Evolutionary conservation across 2,797 vertebrate genomes (phyloP), one percentile per base, ranked within the genome.

Genomic region (Cuculus canorus): DNA sequence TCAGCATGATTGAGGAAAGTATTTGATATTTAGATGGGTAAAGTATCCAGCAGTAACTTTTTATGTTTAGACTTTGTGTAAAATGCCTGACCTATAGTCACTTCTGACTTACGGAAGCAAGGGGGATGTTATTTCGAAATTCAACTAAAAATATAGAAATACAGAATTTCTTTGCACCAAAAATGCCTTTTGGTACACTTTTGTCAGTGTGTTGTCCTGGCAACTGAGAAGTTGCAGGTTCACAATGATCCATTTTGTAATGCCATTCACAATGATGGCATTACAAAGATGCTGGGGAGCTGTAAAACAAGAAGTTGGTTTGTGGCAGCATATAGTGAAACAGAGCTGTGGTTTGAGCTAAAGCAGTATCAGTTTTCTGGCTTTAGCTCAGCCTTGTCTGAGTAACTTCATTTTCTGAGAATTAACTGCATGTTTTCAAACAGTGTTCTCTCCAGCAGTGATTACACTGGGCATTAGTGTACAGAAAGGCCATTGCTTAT

Each of bases 151-250:
- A 37, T 43, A 12, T 19, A 53, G 28, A 91, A 81, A 54, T 41
- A 9, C 18, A 69, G n/a, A 83, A 33, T 68, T 75, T 81, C 8
- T 45, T 57, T 69, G 22, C 8, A 37, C 47, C 23, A n/a, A 33
- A 41, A 59, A 17, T 22, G 1, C 9, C 13, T 76, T 91, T 83
- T 81, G 28, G 16, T 80, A 57, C 53, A n/a, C 45, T 70, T 87
- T 64, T 92, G 61, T 91, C 61, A 71, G 4, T 21, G 68, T 63
- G 84, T 91, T 94, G 89, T 93, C 91, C 66, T 89, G 92, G 64
- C 57, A 92, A 82, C 78, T 13, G 57, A 30, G 37, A 82, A 81
- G 6, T 28, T 88, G 33, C 73, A 76, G 25, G 45, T 94, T 88
- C 63, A 35, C 23, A 54, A 0, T 63, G 32, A 61, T 32, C 13